phyloP scores from a whole-genome alignment of 2,797 vertebrate genomes.

The Lepilemur ruficaudatus region DNA sequence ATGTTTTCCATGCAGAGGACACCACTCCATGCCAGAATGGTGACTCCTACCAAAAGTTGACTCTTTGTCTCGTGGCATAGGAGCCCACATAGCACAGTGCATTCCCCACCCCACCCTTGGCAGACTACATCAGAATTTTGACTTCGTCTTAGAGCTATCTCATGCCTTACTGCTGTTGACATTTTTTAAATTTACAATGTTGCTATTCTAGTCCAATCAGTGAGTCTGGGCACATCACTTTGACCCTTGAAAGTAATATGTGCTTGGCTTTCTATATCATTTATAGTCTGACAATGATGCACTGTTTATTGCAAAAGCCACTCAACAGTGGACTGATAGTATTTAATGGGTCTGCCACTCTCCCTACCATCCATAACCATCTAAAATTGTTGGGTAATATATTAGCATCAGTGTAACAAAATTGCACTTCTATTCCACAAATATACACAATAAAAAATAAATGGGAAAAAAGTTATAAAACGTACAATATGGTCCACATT shows the following conservation, averaged over 20 bases:
- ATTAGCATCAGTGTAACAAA: not conserved
- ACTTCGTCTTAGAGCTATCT: not conserved
- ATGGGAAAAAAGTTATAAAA: not conserved
- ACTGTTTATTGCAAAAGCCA: not conserved
- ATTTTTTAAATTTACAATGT: not conserved
- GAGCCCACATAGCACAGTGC: not conserved
- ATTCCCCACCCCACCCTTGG: not conserved
- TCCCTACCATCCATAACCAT: not conserved
- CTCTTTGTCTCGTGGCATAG: not conserved
- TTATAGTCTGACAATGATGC: not conserved
- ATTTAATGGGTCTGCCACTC: not conserved
- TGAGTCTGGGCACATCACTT: not conserved
- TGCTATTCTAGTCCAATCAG: not conserved
- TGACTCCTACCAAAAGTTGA: not conserved
- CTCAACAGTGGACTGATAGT: not conserved
- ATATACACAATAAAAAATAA: not conserved
- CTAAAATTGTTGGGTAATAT: not conserved
- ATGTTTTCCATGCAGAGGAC: not conserved
- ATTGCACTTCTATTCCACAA: not conserved
- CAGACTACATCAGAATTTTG: not conserved
- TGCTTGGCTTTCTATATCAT: not conserved
- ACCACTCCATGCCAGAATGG: not conserved
- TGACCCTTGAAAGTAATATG: not conserved
- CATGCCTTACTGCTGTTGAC: not conserved
- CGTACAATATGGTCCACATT: not conserved